Evolutionary conservation across 2,113 vertebrate genomes (phyloP).

Genomic region (Jaculus jaculus): DNA sequence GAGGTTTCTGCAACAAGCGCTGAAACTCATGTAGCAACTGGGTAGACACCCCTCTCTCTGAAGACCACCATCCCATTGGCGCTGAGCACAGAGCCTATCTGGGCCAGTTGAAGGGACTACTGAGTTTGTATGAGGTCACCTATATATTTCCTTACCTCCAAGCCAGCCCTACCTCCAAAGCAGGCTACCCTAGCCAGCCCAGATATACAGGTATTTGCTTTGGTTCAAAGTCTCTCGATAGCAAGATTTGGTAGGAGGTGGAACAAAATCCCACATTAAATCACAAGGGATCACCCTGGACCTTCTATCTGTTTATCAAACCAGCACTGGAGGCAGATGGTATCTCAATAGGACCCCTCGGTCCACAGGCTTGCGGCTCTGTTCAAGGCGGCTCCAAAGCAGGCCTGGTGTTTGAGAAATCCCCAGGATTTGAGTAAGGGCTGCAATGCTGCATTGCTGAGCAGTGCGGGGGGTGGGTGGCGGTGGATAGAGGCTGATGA

Average conservation of each 20-base stretch:
- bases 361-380: not conserved
- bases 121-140: not conserved
- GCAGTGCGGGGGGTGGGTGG: not conserved
- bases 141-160: not conserved
- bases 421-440: not conserved
- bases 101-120: not conserved
- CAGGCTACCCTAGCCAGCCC: not conserved
- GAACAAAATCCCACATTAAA: not conserved
- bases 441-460: not conserved
- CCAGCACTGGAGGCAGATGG: not conserved
- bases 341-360: not conserved
- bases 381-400: not conserved
- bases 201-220: not conserved
- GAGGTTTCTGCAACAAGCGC: not conserved
- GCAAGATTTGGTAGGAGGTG: not conserved
- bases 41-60: not conserved
- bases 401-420: not conserved
- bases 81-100: not conserved
- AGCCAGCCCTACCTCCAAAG: not conserved
- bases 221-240: not conserved
- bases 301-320: not conserved
- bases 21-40: not conserved
- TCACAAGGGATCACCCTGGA: not conserved
- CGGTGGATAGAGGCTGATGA: not conserved
- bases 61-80: no score